Evolutionary conservation across 1,140 invertebrate genomes (phyloP).

Genomic region (Zaprionus inermis): DNA sequence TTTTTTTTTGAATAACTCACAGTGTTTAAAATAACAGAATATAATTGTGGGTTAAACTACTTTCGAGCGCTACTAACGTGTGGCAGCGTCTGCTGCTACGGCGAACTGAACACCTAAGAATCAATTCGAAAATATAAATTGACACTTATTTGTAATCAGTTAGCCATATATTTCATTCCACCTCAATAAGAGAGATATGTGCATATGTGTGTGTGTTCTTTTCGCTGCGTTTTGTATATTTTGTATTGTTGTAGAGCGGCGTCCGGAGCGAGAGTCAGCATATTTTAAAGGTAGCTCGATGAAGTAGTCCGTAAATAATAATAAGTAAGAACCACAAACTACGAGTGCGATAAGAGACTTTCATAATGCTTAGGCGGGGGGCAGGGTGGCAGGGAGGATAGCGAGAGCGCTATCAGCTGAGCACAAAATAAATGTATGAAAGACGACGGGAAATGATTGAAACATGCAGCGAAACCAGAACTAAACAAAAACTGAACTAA

Average conservation of each 20-base stretch:
- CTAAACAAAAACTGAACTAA: not conserved
- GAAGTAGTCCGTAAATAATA: conserved; percentile 33
- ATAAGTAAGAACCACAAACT: conserved; percentile 17
- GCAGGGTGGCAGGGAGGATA: too few species aligned
- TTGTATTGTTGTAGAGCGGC: conserved; percentile 28
- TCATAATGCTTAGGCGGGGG: conserved; percentile 6
- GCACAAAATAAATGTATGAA: conserved; percentile 11
- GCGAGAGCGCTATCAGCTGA: conserved; percentile 44
- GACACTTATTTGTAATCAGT: conserved; percentile 68
- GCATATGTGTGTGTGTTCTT: conserved; percentile 9
- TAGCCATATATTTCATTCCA: conserved; percentile 60
- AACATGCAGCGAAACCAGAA: conserved; percentile 21
- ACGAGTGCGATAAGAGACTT: conserved; percentile 46
- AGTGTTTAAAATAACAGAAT: not conserved
- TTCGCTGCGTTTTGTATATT: conserved; percentile 62
- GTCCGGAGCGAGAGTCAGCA: conserved; percentile 59
- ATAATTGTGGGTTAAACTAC: conserved; percentile 3
- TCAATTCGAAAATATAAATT: conserved; percentile 63
- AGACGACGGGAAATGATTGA: not conserved
- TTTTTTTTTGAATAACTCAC: conserved; percentile 16
- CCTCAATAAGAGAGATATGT: conserved; percentile 38
- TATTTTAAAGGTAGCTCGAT: conserved; percentile 50
- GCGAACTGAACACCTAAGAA: conserved; percentile 52
- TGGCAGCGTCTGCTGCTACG: conserved; percentile 34
- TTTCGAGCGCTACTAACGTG: conserved; percentile 47